Evolutionary conservation across 2,113 vertebrate species (phyloP), one percentile per base, ranked within the genome.

Genomic region (Podiceps cristatus): DNA sequence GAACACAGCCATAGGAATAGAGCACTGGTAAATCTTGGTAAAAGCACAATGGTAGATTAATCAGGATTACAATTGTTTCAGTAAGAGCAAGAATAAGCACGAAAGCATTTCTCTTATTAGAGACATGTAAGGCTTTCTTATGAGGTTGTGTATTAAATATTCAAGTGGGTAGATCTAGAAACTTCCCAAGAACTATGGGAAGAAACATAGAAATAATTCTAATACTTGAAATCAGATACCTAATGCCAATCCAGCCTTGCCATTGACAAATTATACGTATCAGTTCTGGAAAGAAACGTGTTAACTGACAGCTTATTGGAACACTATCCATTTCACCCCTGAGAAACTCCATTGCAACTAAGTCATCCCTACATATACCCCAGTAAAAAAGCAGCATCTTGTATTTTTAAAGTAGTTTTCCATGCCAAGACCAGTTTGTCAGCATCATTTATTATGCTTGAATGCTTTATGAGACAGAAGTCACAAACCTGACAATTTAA

Each of bases 391-490:
- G 90, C 28, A 88, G 40, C 60, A 95, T 74, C 84, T 86, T 78
- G 24, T 78, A 78, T 86, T 58, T 95, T 91, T 69, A 95, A 86
- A 95, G 82, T 80, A 59, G 60, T 56, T 86, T 87, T 74, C 87
- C 64, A 78, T 5, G 9, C 79, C 84, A 86, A 78, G 66, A 45
- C 74, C 28, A 50, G 60, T 77, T 82, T 91, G 59, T 81, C 95
- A 88, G 83, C 71, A 82, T 52, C 60, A 91, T 78, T 82, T 91
- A 79, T 88, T 93, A 78, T 45, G 40, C 93, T 7, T 52, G 80
- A 96, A 73, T 56, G 66, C 79, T 88, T 59, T 73, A 64, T 27
- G 49, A 93, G 69, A 59, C 49, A 80, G 44, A 88, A 93, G 64
- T 73, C 74, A 68, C 75, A 93, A 77, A 93, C 60, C 40, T 82